A percentile compares a stretch with the other conserved stretches of the same genome.
phyloP scores from a whole-genome alignment of 53 echinoderm and acorn worm genomes.

The Patiria pectinifera region DNA sequence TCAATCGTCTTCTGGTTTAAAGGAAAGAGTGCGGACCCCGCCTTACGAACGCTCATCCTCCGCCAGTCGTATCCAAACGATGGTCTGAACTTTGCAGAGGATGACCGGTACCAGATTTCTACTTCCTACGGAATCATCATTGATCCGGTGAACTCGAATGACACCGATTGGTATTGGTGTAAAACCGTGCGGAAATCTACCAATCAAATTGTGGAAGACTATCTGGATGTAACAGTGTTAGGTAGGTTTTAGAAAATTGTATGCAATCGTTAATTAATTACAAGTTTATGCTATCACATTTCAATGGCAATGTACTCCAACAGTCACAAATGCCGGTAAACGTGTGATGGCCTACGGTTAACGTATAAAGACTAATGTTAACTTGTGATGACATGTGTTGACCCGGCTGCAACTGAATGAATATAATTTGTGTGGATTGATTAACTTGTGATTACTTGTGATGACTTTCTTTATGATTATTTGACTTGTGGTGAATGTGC shows the following conservation, averaged over 20 bases:
- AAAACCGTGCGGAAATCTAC: neutral
- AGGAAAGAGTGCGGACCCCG: neutral
- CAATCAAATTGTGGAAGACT: constrained; percentile 4
- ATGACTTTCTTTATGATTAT: too few relatives aligned
- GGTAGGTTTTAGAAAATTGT: neutral
- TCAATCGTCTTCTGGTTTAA: constrained; percentile 1
- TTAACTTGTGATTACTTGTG: too few relatives aligned
- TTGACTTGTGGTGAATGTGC: too few relatives aligned
- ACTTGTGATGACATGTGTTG: too few relatives aligned
- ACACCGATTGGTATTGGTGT: constrained; percentile 41
- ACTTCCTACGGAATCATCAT: constrained; percentile 1
- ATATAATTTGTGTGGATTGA: too few relatives aligned
- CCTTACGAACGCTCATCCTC: neutral
- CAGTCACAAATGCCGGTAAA: too few relatives aligned
- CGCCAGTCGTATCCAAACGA: neutral
- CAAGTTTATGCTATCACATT: too few relatives aligned
- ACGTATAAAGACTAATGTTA: too few relatives aligned
- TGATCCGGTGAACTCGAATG: neutral
- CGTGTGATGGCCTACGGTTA: too few relatives aligned
- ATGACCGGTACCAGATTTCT: neutral
- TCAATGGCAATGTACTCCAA: too few relatives aligned
- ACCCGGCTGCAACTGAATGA: too few relatives aligned
- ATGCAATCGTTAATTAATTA: neutral
- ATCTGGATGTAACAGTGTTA: constrained; percentile 8
- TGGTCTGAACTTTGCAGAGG: neutral